Percentiles rank a stretch among this genome's conserved stretches.
Evolutionary conservation across 2,797 vertebrate species (phyloP).

Genomic region (Gambelia wislizenii): DNA sequence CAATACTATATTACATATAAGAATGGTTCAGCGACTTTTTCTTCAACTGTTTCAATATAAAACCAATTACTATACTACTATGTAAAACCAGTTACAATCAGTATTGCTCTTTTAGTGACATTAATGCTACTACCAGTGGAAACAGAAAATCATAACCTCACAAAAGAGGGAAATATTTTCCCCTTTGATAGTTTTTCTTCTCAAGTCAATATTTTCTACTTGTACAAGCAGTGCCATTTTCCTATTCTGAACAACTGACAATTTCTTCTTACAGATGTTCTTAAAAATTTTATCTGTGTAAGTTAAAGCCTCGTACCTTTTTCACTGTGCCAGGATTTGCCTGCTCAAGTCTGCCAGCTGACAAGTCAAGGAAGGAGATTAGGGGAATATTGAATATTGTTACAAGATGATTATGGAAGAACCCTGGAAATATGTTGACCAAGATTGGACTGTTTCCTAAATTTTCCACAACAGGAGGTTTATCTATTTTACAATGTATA

Average conservation of each 20-base stretch:
- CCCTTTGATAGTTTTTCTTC: not conserved
- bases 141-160: constrained; percentile 12
- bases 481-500: not conserved
- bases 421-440: not conserved
- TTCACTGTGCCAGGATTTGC: not conserved
- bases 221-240: not conserved
- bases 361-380: not conserved
- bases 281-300: not conserved
- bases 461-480: not conserved
- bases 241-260: not conserved
- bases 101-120: not conserved
- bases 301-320: not conserved
- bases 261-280: not conserved
- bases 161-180: not conserved
- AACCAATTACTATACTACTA: too few species aligned
- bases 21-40: not conserved
- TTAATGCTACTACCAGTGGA: not conserved
- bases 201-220: not conserved
- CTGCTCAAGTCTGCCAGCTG: not conserved
- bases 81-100: not conserved
- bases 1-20: not conserved
- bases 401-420: not conserved
- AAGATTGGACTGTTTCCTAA: not conserved
- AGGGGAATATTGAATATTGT: not conserved
- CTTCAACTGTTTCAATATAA: not conserved